phyloP scores from a whole-genome alignment of 1,140 invertebrate species.

The Hyles vespertilio region DNA sequence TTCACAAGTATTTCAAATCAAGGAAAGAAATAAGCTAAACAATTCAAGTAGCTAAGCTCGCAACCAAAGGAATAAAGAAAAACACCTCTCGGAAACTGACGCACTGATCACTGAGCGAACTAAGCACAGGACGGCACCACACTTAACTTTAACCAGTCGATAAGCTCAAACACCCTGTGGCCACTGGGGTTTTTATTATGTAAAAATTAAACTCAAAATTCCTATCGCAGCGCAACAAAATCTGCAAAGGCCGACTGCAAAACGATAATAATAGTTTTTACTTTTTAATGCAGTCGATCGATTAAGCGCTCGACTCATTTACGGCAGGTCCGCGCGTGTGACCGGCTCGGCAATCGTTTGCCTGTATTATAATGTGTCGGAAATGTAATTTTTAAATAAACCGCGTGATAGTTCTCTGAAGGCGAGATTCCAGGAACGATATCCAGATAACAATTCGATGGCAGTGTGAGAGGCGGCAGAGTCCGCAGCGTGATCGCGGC shows the following conservation, averaged over 20 bases:
- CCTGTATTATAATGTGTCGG: conserved; percentile 25
- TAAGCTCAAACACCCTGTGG: conserved; percentile 36
- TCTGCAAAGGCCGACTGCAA: conserved; percentile 52
- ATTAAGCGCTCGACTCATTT: conserved; percentile 58
- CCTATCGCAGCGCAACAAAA: conserved; percentile 56
- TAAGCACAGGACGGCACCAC: conserved; percentile 68
- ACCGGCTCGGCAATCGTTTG: conserved; percentile 28
- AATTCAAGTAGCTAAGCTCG: conserved; percentile 58
- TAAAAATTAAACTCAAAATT: conserved; percentile 40
- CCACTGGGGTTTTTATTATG: conserved; percentile 40
- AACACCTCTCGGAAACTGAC: conserved; percentile 60
- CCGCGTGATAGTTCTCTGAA: conserved; percentile 51
- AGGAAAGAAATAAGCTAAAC: conserved; percentile 47
- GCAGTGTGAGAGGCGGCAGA: conserved; percentile 65
- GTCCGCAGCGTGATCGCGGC: conserved; percentile 63
- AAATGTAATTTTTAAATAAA: conserved; percentile 35
- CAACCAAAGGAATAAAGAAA: conserved; percentile 57
- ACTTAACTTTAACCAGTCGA: conserved; percentile 30
- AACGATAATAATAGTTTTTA: conserved; percentile 64
- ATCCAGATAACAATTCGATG: conserved; percentile 63
- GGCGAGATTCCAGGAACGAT: conserved; percentile 56
- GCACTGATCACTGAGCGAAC: conserved; percentile 65
- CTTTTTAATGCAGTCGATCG: conserved; percentile 70
- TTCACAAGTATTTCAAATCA: conserved; percentile 66
- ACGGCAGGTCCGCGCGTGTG: conserved; percentile 39